Base-by-base conservation (phyloP, 2,888 invertebrate genomes). In the Zhuqinia jingwanae region DNA sequence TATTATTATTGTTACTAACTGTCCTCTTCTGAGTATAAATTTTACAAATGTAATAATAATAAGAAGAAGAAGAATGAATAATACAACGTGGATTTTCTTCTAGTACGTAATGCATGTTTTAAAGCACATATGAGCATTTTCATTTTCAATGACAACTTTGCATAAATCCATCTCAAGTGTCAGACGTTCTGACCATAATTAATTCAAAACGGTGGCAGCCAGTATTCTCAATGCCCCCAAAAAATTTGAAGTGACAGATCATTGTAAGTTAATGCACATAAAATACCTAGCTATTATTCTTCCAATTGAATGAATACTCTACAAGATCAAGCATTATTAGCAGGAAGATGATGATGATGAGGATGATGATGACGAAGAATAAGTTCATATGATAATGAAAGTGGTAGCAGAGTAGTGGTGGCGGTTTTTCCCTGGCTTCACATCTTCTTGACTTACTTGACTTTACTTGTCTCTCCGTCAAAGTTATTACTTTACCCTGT, bases 81-180 rank as follows among this genome's bases (percentile, higher is more conserved):
- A 8, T 36, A 36, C 36, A 36, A 6, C 8, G 36, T n/a, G n/a
- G n/a, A n/a, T n/a, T n/a, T n/a, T n/a, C n/a, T n/a, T n/a, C n/a
- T n/a, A n/a, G n/a, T n/a, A n/a, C n/a, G n/a, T n/a, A n/a, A 36
- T 36, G 36, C 36, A 36, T 36, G 3, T 8, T n/a, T n/a, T n/a
- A n/a, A n/a, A 36, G 36, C 8, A 36, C 5, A 36, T 36, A 36
- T 8, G 8, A 36, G 65, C 65, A 65, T 65, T 81, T 70, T 17
- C 30, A 58, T 58, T 60, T 84, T 82, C 56, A 78, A 77, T 42
- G 42, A 25, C 27, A 58, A 53, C 22, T 70, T 78, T 56, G n/a
- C 68, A 84, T 84, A 84, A 84, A 84, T 84, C 47, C 70, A 27
- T 84, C 77, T 58, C 70, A 30, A 27, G 77, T 78, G 84, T 78